Conservation (phyloP, 1,140 invertebrate species). For the Globodera ellingtonae region DNA sequence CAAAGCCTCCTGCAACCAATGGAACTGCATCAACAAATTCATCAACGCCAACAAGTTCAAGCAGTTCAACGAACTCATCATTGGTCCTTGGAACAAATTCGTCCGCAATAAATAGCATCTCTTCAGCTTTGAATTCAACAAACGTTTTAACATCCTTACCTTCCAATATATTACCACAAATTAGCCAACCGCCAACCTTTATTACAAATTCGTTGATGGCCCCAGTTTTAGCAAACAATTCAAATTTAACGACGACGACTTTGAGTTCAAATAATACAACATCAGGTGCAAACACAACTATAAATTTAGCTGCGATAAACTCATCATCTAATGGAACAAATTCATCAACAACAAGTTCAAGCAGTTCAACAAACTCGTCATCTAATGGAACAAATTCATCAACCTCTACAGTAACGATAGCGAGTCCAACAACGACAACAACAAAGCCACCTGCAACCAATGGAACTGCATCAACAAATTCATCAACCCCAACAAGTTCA, state of each 20-base stretch:
- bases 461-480: conserved; percentile 14
- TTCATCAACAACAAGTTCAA: neutral
- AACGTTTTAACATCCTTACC: neutral
- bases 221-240: neutral
- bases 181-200: neutral
- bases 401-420: neutral
- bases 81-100: neutral
- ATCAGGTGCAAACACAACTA: neutral
- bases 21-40: neutral
- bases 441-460: neutral
- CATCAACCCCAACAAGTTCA: neutral
- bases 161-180: neutral
- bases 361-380: neutral
- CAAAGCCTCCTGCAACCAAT: neutral
- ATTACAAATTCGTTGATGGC: neutral
- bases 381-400: neutral
- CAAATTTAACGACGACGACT: neutral
- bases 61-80: neutral
- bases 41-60: conserved; percentile 6
- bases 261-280: conserved; percentile 16
- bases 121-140: neutral
- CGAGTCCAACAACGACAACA: neutral
- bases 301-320: too few relatives aligned
- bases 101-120: too few relatives aligned
- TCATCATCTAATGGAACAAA: neutral